These are phyloP conservation scores for Lepidocyrtoides sp. DNA, from an alignment of 2,888 invertebrate species.

Conservation along the genomic window DNA sequence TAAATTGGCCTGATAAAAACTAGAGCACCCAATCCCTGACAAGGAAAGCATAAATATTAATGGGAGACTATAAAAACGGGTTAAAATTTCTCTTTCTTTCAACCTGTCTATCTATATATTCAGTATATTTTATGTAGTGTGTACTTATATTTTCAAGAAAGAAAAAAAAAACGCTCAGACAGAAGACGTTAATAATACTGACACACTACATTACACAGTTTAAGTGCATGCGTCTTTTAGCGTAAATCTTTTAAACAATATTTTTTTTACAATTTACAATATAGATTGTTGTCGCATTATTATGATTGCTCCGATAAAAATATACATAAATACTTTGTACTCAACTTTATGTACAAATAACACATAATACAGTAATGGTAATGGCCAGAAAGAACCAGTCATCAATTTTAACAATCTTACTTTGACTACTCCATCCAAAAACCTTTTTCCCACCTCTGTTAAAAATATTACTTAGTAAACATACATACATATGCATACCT, in stretches of 20 bases:
- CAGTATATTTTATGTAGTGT: not conserved
- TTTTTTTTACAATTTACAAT: slow-evolving; percentile 46
- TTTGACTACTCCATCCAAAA: not conserved
- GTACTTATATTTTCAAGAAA: not conserved
- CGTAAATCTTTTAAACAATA: slow-evolving; percentile 41
- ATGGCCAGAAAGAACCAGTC: slow-evolving; percentile 22
- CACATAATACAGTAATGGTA: not conserved
- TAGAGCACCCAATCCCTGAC: slow-evolving; percentile 79
- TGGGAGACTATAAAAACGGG: slow-evolving; percentile 76
- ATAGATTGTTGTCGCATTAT: slow-evolving; percentile 51
- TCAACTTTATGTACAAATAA: slow-evolving; percentile 7
- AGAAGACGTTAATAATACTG: slow-evolving; percentile 41
- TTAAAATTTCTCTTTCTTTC: slow-evolving; percentile 58
- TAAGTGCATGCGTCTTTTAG: slow-evolving; percentile 22
- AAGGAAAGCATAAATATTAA: slow-evolving; percentile 79
- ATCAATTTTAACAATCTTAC: slow-evolving; percentile 54
- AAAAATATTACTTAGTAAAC: too few species aligned
- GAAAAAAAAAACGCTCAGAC: slow-evolving; percentile 11
- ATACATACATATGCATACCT: not conserved
- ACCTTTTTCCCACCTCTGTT: too few species aligned
- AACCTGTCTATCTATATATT: not conserved
- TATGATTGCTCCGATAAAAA: slow-evolving; percentile 26
- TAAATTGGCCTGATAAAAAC: slow-evolving; percentile 79
- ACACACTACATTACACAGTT: slow-evolving; percentile 54
- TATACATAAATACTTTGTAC: slow-evolving; percentile 9